A percentile compares a stretch with the other conserved stretches of the same genome.
phyloP scores from a whole-genome alignment of 1,140 invertebrate genomes.

The Nephila pilipes region DNA sequence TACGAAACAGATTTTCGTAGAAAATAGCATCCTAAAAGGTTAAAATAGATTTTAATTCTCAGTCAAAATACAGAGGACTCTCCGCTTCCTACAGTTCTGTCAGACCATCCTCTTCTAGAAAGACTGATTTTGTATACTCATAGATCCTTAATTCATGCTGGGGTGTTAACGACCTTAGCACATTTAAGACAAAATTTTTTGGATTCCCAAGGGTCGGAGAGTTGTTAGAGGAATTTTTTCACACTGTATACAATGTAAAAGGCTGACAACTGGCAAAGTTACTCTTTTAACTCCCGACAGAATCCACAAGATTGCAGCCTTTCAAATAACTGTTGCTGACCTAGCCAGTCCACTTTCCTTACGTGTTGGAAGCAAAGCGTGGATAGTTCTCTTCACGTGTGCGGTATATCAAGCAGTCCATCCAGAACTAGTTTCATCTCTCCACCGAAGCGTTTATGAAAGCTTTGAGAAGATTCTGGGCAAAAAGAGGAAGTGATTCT shows the following conservation, averaged over 20 bases:
- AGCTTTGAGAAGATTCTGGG: slow-evolving; percentile 80
- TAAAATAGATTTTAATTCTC: too few relatives aligned
- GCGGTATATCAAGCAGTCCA: slow-evolving; percentile 18
- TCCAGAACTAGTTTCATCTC: slow-evolving; percentile 80
- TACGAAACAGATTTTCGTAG: not conserved
- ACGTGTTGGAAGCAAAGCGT: slow-evolving; percentile 3
- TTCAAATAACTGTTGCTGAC: slow-evolving; percentile 22
- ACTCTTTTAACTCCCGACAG: not conserved
- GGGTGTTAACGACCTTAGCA: not conserved
- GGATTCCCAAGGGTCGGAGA: not conserved
- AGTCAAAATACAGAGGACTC: not conserved
- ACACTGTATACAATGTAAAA: not conserved
- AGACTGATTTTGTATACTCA: not conserved
- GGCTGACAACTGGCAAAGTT: not conserved
- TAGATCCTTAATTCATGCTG: slow-evolving; percentile 13
- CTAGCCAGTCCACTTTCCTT: slow-evolving; percentile 45
- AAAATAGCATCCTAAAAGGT: too few relatives aligned
- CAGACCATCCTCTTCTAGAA: too few relatives aligned
- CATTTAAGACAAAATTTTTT: not conserved
- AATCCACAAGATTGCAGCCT: not conserved
- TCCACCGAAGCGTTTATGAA: slow-evolving; percentile 78
- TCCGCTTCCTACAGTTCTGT: not conserved
- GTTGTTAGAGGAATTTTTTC: not conserved
- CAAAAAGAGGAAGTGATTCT: slow-evolving; percentile 79
- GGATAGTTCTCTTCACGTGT: slow-evolving; percentile 51